Base-by-base conservation (phyloP, 2,888 invertebrate genomes). In the Oxytorus armatus region DNA sequence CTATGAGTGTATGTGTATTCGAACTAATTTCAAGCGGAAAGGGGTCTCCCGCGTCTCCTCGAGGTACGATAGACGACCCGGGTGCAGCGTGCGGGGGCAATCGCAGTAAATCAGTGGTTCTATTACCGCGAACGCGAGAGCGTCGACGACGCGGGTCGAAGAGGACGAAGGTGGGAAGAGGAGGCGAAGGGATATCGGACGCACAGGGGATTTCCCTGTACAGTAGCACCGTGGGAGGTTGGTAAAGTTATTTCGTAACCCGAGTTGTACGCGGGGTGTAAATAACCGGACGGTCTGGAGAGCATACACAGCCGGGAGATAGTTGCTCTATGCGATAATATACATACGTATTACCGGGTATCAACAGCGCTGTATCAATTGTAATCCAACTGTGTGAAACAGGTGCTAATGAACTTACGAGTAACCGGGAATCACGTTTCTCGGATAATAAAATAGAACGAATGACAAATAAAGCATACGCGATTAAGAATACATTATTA, bases 51-150 rank as follows among this genome's bases (percentile, higher is more conserved):
- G 68, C 61, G 61, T 66, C 68, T 77, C 57, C 68, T 75, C 81
- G 76, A 82, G 72, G 81, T 53, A 76, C 70, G 79, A 75, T 79
- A 65, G 79, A 79, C 70, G 79, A 72, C 70, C 70, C 57, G 47
- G 83, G 69, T 36, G 70, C 63, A 51, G 33, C 49, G 69, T 33
- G 61, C 47, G 75, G 73, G n/a, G 80, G 83, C 74, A 79, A 83
- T 84, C 79, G 82, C 84, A 82, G 80, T 86, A 86, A 86, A 86
- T 86, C 86, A 85, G 83, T 61, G 82, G 81, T 86, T 85, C 83
- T 82, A 86, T 86, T 85, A 86, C 83, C 72, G 83, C 81, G 79
- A 86, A 84, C 81, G 73, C 42, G 63, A 53, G 61, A 79, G 57
- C 76, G 78, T 72, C 61, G 80, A 61, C 70, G 53, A 72, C 81